These are phyloP conservation scores for Halocynthia aurantium DNA, from an alignment of 23 tunicate genomes.

Conservation along the genomic window DNA sequence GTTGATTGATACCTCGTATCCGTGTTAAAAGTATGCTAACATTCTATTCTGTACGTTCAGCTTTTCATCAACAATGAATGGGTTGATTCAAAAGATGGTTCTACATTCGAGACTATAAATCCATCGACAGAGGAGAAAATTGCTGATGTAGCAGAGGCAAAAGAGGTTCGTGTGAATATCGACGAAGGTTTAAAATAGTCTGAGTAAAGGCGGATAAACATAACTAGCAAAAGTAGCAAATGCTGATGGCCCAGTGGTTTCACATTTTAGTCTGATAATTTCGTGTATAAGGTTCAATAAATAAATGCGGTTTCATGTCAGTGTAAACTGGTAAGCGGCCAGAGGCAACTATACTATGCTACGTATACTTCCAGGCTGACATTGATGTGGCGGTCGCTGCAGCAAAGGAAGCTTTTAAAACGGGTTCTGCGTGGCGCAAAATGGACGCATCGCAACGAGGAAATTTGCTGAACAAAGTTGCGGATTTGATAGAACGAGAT, in stretches of 20 bases:
- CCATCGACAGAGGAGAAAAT: constrained; percentile 58
- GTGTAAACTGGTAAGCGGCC: too few relatives aligned
- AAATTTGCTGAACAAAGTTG: constrained; percentile 51
- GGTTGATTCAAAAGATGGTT: constrained; percentile 43
- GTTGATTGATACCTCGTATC: too few relatives aligned
- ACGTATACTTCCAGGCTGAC: constrained; percentile 34
- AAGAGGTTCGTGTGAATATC: constrained; percentile 24
- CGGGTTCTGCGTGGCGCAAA: constrained; percentile 58
- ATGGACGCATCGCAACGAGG: constrained; percentile 57
- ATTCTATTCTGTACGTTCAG: constrained; percentile 5
- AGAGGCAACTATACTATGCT: not conserved
- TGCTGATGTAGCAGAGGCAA: constrained; percentile 58
- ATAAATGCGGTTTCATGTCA: too few relatives aligned
- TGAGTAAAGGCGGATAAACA: too few relatives aligned
- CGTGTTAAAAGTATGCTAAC: too few relatives aligned
- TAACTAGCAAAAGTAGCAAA: too few relatives aligned
- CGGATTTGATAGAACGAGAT: constrained; percentile 77
- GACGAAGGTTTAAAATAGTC: not conserved
- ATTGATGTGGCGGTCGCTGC: constrained; percentile 66
- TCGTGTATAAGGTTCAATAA: too few relatives aligned
- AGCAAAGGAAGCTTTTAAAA: constrained; percentile 54
- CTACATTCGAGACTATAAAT: constrained; percentile 46
- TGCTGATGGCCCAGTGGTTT: too few relatives aligned
- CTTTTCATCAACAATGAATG: constrained; percentile 85
- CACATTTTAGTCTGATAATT: too few relatives aligned